A percentile compares a stretch with the other conserved stretches of the same genome.
Evolutionary conservation across 2,797 vertebrate species (phyloP).

Genomic region (Eremophila alpestris): DNA sequence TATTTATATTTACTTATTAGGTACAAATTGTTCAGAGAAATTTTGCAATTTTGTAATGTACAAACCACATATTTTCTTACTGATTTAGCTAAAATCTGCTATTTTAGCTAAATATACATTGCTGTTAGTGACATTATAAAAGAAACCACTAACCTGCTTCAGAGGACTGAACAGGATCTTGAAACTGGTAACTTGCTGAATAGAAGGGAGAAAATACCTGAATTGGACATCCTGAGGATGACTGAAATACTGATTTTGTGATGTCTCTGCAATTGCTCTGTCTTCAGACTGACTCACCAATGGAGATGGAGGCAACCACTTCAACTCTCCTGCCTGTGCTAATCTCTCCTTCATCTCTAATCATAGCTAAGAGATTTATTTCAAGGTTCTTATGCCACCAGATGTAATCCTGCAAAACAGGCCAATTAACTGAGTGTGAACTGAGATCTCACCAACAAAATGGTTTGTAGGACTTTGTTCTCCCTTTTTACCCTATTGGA

Average conservation of each 20-base stretch:
- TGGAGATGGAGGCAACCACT: background rate
- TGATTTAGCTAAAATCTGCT: background rate
- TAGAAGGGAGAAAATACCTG: background rate
- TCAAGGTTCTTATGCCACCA: conserved; percentile 58
- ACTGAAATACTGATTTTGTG: background rate
- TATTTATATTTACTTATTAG: background rate
- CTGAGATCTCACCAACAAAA: background rate
- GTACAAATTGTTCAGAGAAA: background rate
- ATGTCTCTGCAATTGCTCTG: background rate
- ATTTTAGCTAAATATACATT: background rate
- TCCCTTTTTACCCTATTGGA: background rate
- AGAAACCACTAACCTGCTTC: conserved; percentile 60
- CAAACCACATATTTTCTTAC: background rate
- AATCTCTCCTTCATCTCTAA: conserved; percentile 68
- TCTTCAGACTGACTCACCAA: background rate
- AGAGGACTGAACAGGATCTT: background rate
- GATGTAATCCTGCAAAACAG: conserved; percentile 58
- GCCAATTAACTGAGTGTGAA: conserved; percentile 25
- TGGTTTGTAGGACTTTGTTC: background rate
- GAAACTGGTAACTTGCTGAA: background rate
- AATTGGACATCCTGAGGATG: background rate
- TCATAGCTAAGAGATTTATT: conserved; percentile 69
- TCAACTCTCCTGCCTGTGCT: background rate
- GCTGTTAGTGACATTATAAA: background rate
- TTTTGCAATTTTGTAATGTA: background rate